Evolutionary conservation across 2,888 invertebrate species (phyloP).

Genomic region (Mantis religiosa): DNA sequence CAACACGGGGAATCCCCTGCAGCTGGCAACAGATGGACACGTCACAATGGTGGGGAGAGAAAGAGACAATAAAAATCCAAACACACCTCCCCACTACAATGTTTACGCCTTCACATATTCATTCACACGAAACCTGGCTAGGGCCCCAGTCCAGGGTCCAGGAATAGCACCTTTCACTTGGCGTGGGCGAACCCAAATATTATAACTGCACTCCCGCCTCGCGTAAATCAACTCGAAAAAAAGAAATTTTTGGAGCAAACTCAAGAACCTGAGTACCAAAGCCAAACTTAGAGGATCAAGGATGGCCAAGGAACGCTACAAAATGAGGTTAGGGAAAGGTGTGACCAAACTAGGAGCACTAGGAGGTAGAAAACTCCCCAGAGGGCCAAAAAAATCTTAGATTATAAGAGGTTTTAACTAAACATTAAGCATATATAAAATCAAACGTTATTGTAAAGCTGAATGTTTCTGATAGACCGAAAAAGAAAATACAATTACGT

Average conservation of each 20-base stretch:
- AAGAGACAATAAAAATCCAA: background rate
- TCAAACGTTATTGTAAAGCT: too few species aligned
- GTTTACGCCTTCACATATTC: slow-evolving; percentile 13
- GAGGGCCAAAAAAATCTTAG: too few species aligned
- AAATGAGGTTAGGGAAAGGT: too few species aligned
- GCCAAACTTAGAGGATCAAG: background rate
- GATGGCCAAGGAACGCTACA: background rate
- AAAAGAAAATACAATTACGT: too few species aligned
- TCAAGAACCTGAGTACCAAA: background rate
- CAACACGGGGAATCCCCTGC: background rate
- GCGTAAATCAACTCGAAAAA: background rate
- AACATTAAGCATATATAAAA: too few species aligned
- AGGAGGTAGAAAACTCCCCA: too few species aligned
- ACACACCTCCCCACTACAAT: background rate
- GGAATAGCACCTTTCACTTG: background rate
- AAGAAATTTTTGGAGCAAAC: background rate
- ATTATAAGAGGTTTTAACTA: too few species aligned
- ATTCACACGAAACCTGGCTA: background rate
- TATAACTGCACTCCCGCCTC: background rate
- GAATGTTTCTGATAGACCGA: too few species aligned
- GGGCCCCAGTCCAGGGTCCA: background rate
- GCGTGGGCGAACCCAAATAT: slow-evolving; percentile 6
- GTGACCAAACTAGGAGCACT: too few species aligned
- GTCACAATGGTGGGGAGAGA: background rate
- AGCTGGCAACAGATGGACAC: background rate